Evolutionary conservation across 2,797 vertebrate genomes (phyloP).

Genomic region (Bucorvus abyssinicus): DNA sequence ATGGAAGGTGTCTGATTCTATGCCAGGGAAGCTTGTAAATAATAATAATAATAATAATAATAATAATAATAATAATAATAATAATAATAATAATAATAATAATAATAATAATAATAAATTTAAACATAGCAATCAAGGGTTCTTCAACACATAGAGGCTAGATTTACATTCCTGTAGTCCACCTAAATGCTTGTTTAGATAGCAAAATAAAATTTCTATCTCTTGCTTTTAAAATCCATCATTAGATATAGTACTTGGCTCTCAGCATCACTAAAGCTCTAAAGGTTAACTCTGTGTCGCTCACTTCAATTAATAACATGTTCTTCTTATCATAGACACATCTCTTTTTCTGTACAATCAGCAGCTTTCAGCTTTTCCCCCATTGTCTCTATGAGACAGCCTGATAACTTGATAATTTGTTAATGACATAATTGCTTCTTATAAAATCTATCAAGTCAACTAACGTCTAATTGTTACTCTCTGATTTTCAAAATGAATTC

Average conservation of each 20-base stretch:
- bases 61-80: no score
- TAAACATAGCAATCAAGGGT: neutral
- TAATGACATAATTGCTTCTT: slow-evolving; percentile 72
- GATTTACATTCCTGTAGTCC: neutral
- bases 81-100: no score
- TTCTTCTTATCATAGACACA: neutral
- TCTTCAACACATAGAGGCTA: neutral
- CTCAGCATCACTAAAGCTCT: neutral
- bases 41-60: neutral
- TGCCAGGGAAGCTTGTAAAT: neutral
- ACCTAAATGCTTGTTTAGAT: neutral
- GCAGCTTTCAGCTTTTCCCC: slow-evolving; percentile 1
- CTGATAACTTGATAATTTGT: slow-evolving; percentile 68
- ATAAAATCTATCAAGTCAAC: slow-evolving; percentile 49
- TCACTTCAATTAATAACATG: slow-evolving; percentile 46
- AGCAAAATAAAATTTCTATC: neutral
- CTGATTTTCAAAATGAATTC: slow-evolving; percentile 48
- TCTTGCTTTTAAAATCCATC: neutral
- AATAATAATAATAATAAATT: no score
- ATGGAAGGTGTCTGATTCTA: neutral
- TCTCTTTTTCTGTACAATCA: slow-evolving; percentile 43
- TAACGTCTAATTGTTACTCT: slow-evolving; percentile 62
- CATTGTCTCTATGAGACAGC: slow-evolving; percentile 44
- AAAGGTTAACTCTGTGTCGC: slow-evolving; percentile 26
- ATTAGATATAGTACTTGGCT: neutral